Base-by-base conservation (phyloP, 2,797 vertebrate species). In the Peromyscus aztecus region DNA sequence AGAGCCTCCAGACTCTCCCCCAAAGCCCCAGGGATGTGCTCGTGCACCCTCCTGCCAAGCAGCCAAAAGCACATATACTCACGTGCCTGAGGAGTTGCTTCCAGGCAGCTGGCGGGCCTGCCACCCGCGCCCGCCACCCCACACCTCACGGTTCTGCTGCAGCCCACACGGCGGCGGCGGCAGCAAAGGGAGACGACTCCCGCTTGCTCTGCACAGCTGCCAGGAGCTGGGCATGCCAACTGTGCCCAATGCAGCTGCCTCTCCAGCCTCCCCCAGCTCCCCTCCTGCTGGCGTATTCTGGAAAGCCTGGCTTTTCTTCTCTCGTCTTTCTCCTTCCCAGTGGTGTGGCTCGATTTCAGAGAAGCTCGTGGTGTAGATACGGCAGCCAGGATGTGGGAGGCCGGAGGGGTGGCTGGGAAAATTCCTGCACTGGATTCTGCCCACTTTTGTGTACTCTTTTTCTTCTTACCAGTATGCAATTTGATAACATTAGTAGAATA, bases 151-250 rank as follows among this genome's bases (percentile, higher is more conserved):
- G 59, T 61, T 65, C 77, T 34, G 57, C 97, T 63, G 63, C 43
- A 89, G 93, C n/a, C 67, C 0, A 1, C 1, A 2, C 19, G 77
- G 69, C 23, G 82, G 69, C 52, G 13, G 52, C 52, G 52, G 43
- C 43, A 5, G 49, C 3, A 0, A 65, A 91, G 93, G 14, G 46
- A 87, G 90, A 76, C 59, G 81, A 11, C 65, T 34, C 46, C 59
- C 10, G 76, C 81, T 88, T 75, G 59, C 31, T 55, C 73, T 13
- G 24, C 23, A 5, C 92, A 82, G 90, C 88, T 81, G 31, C 23
- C 96, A 94, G 92, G 27, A 63, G 52, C 76, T 2, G 6, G 0
- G 77, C 40, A 93, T 95, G 95, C 94, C 95, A 94, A 2, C n/a
- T 46, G 40, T 2, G 27, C 37, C 40, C 0, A 1, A 9, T 11